Conservation (phyloP, 2,113 vertebrate species). For the Malurus alboscapulatus region DNA sequence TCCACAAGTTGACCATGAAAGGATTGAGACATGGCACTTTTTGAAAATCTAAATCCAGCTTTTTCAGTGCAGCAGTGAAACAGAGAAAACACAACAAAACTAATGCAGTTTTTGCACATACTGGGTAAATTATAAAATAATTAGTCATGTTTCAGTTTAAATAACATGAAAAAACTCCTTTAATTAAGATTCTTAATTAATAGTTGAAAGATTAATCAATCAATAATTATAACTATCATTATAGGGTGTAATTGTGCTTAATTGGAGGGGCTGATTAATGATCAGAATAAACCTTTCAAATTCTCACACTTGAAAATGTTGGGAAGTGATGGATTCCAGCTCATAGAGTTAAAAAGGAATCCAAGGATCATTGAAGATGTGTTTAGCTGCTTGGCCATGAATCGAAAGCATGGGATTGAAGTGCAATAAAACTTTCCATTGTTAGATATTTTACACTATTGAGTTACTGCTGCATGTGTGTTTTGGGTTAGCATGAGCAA, state of each 20-base stretch:
- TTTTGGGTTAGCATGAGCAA: neutral
- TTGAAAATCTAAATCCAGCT: neutral
- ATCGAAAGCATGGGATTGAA: slow-evolving; percentile 1
- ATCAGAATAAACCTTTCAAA: slow-evolving; percentile 73
- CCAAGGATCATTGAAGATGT: slow-evolving; percentile 6
- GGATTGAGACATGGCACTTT: neutral
- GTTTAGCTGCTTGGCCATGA: slow-evolving; percentile 3
- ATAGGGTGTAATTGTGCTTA: slow-evolving; percentile 77
- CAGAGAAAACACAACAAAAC: slow-evolving; percentile 41
- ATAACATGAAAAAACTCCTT: slow-evolving; percentile 52
- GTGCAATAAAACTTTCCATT: slow-evolving; percentile 6
- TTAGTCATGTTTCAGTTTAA: slow-evolving; percentile 75
- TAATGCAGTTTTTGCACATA: slow-evolving; percentile 50
- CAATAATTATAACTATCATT: slow-evolving; percentile 80
- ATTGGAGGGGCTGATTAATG: slow-evolving; percentile 78
- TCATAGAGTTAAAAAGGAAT: slow-evolving; percentile 43
- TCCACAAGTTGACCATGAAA: neutral
- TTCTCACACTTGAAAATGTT: slow-evolving; percentile 65
- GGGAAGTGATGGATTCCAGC: slow-evolving; percentile 66
- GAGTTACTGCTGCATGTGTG: neutral
- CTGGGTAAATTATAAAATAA: slow-evolving; percentile 73
- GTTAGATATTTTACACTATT: neutral
- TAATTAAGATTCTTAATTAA: slow-evolving; percentile 79
- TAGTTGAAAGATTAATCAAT: slow-evolving; percentile 81
- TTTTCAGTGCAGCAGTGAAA: neutral